Base-by-base conservation (phyloP, 2,113 vertebrate genomes). In the Ginglymostoma cirratum region DNA sequence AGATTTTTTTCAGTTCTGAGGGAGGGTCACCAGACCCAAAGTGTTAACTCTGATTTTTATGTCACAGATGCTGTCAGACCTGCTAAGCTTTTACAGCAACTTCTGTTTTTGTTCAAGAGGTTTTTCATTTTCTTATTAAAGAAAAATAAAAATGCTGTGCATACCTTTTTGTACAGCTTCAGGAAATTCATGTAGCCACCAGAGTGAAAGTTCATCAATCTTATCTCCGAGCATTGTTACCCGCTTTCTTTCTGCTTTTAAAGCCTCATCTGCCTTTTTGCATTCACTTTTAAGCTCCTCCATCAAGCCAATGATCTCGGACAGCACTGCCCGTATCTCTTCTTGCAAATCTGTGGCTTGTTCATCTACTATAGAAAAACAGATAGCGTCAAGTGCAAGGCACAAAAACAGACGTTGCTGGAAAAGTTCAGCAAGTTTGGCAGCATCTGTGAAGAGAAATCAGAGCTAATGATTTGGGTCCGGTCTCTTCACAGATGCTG, bases 231-330 rank as follows among this genome's bases (percentile, higher is more conserved):
- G 96, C 86, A 95, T 97, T 96, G 96, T 97, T 93, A 96, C 98
- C 96, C 96, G 97, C 95, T 96, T 96, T 96, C 97, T 98, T 97
- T 99, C 98, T 96, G 96, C 96, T 96, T 96, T 97, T 92, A 98
- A 97, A 96, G 98, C 97, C 96, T 98, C 97, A 97, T 98, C 97
- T 96, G 98, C 98, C 94, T 98, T 96, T 97, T 98, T 97, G 48
- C 97, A 96, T 96, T 99, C 98, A 48, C 98, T 97, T 97, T 99
- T 98, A 95, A 99, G 97, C 87, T 97, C 96, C 97, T 97, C 98
- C 96, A 99, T 98, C 96, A 99, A 97, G 96, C 97, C 96, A 96
- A 97, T 96, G 83, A 98, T 97, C 96, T 99, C 98, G 96, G 97
- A 96, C 0, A 99, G 97, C 96, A 98, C 97, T 72, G 96, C 97